These are phyloP conservation scores for Drosophila anomelani DNA, from an alignment of 2,888 invertebrate species.

Conservation along the genomic window DNA sequence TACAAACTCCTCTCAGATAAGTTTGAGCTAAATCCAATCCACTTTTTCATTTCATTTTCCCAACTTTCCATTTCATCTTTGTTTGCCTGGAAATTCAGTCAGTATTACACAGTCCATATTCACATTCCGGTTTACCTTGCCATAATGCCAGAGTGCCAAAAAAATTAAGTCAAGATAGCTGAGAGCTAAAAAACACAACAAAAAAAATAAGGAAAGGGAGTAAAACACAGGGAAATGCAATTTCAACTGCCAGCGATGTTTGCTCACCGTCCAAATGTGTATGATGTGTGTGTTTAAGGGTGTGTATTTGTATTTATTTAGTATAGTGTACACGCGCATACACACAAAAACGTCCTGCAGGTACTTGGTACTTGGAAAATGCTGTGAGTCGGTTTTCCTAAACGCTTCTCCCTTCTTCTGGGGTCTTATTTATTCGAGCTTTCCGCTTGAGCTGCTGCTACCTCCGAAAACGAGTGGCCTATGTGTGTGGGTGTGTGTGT, in stretches of 20 bases:
- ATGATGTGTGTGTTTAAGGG: conserved; percentile 16
- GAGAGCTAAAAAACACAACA: not conserved
- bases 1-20: too few relatives aligned
- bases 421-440: conserved; percentile 57
- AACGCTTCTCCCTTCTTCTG: conserved; percentile 24
- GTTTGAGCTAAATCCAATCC: not conserved
- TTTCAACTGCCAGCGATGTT: conserved; percentile 51
- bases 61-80: conserved; percentile 4
- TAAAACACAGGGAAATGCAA: conserved; percentile 56
- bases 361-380: conserved; percentile 29
- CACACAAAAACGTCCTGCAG: conserved; percentile 14
- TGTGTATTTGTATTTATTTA: conserved; percentile 63
- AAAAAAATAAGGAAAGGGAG: not conserved
- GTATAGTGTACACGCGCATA: conserved; percentile 52
- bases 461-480: conserved; percentile 51
- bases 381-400: conserved; percentile 19
- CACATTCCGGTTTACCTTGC: not conserved
- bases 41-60: not conserved
- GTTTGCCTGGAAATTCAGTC: not conserved
- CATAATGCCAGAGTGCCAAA: conserved; percentile 55
- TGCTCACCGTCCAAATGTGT: conserved; percentile 19
- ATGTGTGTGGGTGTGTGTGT: conserved; percentile 25
- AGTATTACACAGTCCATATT: conserved; percentile 6
- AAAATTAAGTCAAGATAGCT: conserved; percentile 64
- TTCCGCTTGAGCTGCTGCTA: conserved; percentile 46